Percentiles rank a stretch among this genome's conserved stretches.
Conservation (phyloP, 1,140 invertebrate species). For the Papilio glaucus region DNA sequence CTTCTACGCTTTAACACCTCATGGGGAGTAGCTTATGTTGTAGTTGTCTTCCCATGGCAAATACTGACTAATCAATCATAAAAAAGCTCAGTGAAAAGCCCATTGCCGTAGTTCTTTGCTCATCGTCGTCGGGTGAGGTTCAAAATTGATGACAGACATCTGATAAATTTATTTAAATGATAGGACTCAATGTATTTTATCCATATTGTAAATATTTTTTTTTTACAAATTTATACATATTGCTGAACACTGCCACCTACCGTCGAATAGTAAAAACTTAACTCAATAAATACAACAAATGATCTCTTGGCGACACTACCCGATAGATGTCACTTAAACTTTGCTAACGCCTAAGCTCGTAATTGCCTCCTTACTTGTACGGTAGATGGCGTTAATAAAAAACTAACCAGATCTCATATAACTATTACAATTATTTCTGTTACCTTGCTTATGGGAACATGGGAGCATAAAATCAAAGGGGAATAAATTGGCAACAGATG, state of each 20-base stretch:
- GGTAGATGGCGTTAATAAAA: slow-evolving; percentile 1
- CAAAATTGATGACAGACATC: too few species aligned
- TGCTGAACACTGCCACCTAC: background rate
- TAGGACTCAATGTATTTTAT: background rate
- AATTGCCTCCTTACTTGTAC: background rate
- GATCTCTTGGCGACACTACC: background rate
- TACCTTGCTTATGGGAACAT: background rate
- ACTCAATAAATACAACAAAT: background rate
- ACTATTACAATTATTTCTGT: too few species aligned
- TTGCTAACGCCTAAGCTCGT: background rate
- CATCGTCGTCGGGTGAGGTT: too few species aligned
- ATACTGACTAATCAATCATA: too few species aligned
- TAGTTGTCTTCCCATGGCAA: too few species aligned
- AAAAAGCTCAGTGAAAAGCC: too few species aligned
- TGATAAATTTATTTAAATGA: background rate
- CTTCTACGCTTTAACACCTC: too few species aligned
- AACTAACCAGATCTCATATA: too few species aligned
- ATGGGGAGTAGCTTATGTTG: too few species aligned
- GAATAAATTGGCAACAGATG: slow-evolving; percentile 3
- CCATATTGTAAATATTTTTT: background rate
- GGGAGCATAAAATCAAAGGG: background rate
- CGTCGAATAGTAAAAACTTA: background rate
- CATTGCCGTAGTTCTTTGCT: too few species aligned
- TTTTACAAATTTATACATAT: background rate
- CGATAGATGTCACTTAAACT: background rate